Evolutionary conservation across 2,797 vertebrate genomes (phyloP), one percentile per base, ranked within the genome.

Genomic region (Steatocranus sp.): DNA sequence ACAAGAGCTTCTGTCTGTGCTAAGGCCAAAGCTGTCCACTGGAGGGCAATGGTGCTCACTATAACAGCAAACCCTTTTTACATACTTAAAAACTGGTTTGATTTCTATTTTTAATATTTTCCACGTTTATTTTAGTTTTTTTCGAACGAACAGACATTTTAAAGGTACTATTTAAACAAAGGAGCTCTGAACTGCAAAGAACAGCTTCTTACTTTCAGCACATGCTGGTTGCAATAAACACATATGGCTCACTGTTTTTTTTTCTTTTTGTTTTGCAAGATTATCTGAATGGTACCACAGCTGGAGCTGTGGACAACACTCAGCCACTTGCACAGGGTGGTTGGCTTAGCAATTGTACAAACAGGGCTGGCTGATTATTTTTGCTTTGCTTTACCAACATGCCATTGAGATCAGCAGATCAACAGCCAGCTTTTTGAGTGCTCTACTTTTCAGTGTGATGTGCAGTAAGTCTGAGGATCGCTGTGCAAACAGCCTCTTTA

Each of bases 401-500:
- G 86, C 85, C 88, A 85, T 80, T 76, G 86, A 95, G 93, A 94
- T 95, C 91, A 93, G 87, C 93, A 93, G 93, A 94, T 95, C 93
- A 93, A 91, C 92, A 91, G 90, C 91, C 75, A 89, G 86, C 85
- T 87, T 91, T 87, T 88, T 83, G 91, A 93, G 93, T 90, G 86
- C 92, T 91, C 79, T 92, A 85, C 92, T 93, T 93, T 93, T 91
- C 87, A 82, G 91, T 83, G 79, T 56, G 90, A 87, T 93, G 87
- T 91, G 92, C 89, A 85, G 93, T 95, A 94, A 95, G 91, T 94
- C 94, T 80, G 90, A 94, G 94, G 94, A 96, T 96, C 95, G 93
- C 91, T 96, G 92, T 93, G 94, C 92, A 96, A 96, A 96, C 94
- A 96, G 91, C 81, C 90, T 94, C 94, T 96, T 96, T 95, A 96